These are phyloP conservation scores for Heliconius ethilla DNA, from an alignment of 2,888 invertebrate genomes.

Conservation along the genomic window DNA sequence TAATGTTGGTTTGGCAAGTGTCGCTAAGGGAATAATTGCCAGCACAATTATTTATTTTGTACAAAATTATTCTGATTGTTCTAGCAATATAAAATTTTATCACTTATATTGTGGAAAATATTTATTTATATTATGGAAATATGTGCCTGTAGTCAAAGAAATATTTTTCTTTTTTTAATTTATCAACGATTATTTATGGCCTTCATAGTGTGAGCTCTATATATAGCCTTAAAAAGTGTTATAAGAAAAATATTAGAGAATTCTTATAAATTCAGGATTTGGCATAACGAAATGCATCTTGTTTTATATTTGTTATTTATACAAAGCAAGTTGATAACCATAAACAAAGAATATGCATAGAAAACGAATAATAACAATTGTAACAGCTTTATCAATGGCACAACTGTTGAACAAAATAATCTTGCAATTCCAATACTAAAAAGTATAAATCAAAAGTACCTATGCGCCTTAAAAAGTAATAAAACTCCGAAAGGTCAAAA, in stretches of 20 bases:
- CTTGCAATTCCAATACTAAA: not conserved
- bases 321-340: not conserved
- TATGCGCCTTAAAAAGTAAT: not conserved
- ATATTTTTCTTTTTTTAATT: too few relatives aligned
- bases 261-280: too few relatives aligned
- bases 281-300: too few relatives aligned
- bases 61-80: slow-evolving; percentile 7
- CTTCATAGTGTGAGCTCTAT: too few relatives aligned
- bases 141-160: not conserved
- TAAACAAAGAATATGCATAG: not conserved
- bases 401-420: not conserved
- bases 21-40: slow-evolving; percentile 27
- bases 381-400: not conserved
- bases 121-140: not conserved
- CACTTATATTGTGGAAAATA: not conserved
- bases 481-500: slow-evolving; percentile 6
- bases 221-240: not conserved
- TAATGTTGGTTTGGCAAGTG: slow-evolving; percentile 30
- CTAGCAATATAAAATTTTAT: not conserved
- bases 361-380: not conserved
- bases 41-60: slow-evolving; percentile 20
- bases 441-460: not conserved
- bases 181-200: too few relatives aligned
- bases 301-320: not conserved
- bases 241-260: not conserved